Evolutionary conservation across 2,113 vertebrate species (phyloP), one percentile per base, ranked within the genome.

Genomic region (Pavo muticus): DNA sequence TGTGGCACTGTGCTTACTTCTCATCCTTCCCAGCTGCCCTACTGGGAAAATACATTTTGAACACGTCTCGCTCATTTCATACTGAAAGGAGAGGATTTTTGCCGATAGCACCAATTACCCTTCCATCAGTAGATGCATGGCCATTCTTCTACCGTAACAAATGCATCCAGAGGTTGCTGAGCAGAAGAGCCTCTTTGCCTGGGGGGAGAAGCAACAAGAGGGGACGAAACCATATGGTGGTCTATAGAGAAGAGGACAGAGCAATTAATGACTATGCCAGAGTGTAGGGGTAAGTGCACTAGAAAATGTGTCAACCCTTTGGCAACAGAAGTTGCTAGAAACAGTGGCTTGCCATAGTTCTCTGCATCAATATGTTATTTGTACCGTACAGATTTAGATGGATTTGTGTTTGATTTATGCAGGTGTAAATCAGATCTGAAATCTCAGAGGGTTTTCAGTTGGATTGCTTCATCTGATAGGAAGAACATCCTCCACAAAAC

Each of bases 271-370:
- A 68, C 60, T 78, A 21, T 94, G 73, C 50, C 84, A 52, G 3
- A 80, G 39, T 85, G 63, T 85, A 90, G 88, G 87, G 94, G 88
- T 93, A 93, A 89, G 30, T 87, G 93, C 90, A 60, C 72, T 44
- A 79, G 90, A 75, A 94, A 94, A 87, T 79, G 84, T 94, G 78
- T 81, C 84, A 93, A 87, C 94, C 93, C 95, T 82, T 79, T 14
- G 83, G 95, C 95, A 5, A 73, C 70, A 70, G 73, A 76, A 91
- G 84, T 67, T 54, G 78, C 72, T 61, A 39, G 67, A 87, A 95
- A 61, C 61, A 24, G 12, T 44, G 20, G 70, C 61, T 87, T 57
- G 7, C 70, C 77, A 69, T 25, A 12, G n/a, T 64, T 78, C 20
- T 90, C 65, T 7, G 68, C 30, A 42, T 35, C 0, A 0, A 40